These are phyloP conservation scores for Nomia melanderi DNA, from an alignment of 1,140 invertebrate species.

Conservation along the genomic window DNA sequence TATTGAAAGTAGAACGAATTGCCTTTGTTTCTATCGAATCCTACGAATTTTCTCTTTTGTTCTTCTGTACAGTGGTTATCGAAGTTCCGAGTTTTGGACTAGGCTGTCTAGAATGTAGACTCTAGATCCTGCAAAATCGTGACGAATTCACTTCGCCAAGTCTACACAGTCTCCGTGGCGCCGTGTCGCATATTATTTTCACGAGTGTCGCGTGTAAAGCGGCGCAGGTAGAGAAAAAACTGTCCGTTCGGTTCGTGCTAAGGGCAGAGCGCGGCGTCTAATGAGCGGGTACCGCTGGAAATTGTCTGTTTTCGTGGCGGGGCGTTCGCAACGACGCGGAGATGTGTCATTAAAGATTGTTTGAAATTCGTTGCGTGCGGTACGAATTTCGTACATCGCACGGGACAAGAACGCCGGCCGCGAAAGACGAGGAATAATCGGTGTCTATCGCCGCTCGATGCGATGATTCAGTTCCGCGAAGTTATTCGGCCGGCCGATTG, in stretches of 20 bases:
- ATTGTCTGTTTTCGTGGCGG: conserved; percentile 36
- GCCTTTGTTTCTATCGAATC: no score
- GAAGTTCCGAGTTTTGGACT: no score
- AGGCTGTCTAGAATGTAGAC: no score
- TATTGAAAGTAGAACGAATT: no score
- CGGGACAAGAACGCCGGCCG: background rate
- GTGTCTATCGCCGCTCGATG: conserved; percentile 45
- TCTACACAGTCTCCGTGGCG: background rate
- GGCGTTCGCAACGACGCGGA: background rate
- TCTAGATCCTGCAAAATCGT: no score
- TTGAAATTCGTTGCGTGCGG: conserved; percentile 57
- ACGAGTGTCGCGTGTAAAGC: background rate
- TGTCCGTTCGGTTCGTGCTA: conserved; percentile 22
- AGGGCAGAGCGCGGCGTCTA: conserved; percentile 4
- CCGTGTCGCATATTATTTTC: background rate
- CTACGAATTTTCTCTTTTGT: no score
- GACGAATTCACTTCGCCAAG: background rate
- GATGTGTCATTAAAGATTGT: conserved; percentile 60
- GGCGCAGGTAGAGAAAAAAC: background rate
- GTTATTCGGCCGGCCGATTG: conserved; percentile 25
- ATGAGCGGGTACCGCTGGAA: conserved; percentile 22
- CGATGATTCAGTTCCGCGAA: conserved; percentile 58
- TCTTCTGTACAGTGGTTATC: no score
- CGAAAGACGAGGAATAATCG: conserved; percentile 34
- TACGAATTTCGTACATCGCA: conserved; percentile 36